phyloP scores from a whole-genome alignment of 2,797 vertebrate species.

The Phrynocephalus forsythii region DNA sequence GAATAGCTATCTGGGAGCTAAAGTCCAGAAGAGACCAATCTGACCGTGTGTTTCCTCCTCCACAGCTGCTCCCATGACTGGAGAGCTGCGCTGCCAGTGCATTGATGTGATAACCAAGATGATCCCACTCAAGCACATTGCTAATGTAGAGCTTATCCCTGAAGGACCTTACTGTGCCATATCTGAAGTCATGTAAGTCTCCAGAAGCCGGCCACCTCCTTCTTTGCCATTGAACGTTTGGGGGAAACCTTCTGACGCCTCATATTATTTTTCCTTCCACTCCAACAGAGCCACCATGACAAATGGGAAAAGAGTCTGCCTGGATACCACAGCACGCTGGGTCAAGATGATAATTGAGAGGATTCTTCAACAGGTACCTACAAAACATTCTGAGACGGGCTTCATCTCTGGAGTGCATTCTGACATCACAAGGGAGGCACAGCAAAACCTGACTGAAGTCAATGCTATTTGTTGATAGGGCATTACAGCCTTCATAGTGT shows the following conservation, averaged over 20 bases:
- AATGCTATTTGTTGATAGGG: neutral
- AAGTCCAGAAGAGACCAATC: too few species aligned
- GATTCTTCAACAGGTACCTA: conserved; percentile 20
- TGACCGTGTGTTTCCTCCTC: neutral
- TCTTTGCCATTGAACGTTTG: neutral
- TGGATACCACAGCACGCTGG: neutral
- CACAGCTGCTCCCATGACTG: neutral
- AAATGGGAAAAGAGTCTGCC: neutral
- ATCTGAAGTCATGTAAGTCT: conserved; percentile 72
- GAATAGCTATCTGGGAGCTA: neutral
- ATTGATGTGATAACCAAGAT: neutral
- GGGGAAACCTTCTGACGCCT: neutral
- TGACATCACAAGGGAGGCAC: neutral
- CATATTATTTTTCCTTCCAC: neutral
- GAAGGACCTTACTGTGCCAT: conserved; percentile 64
- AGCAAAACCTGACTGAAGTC: neutral
- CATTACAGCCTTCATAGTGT: neutral
- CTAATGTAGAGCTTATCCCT: conserved; percentile 45
- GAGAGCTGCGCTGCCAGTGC: conserved; percentile 75
- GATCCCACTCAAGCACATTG: conserved; percentile 39
- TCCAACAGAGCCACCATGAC: conserved; percentile 29
- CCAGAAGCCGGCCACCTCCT: conserved; percentile 6
- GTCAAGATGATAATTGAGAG: neutral
- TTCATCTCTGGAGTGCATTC: neutral
- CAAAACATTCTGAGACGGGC: neutral